phyloP scores from a whole-genome alignment of 2,797 vertebrate species.

The Orientallactaga sibirica region DNA sequence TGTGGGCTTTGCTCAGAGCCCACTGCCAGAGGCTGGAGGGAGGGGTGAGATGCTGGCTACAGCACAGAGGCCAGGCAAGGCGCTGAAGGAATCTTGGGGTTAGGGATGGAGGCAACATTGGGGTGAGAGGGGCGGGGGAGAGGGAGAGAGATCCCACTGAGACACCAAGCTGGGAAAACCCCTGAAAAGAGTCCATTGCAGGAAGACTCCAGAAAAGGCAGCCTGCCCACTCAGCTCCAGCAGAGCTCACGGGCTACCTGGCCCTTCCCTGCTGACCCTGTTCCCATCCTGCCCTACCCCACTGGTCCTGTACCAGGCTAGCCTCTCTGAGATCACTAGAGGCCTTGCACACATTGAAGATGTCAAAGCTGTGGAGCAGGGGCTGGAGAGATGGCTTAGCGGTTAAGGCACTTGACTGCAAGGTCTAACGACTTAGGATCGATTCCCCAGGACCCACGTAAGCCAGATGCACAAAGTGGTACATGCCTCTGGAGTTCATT shows the following conservation, averaged over 20 bases:
- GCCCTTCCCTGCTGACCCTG: not conserved
- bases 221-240: not conserved
- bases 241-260: not conserved
- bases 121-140: too few species aligned
- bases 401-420: too few species aligned
- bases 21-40: not conserved
- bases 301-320: not conserved
- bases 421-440: too few species aligned
- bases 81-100: not conserved
- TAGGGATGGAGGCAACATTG: not conserved
- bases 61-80: not conserved
- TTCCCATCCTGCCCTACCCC: not conserved
- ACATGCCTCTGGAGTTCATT: too few species aligned
- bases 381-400: too few species aligned
- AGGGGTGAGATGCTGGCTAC: too few species aligned
- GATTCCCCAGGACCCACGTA: too few species aligned
- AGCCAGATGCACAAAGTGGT: too few species aligned
- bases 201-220: not conserved
- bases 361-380: not conserved
- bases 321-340: not conserved
- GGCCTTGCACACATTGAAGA: fast-evolving
- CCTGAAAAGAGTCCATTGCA: not conserved
- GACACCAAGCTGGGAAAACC: not conserved
- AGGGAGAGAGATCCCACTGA: not conserved
- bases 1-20: not conserved